A percentile compares a stretch with the other conserved stretches of the same genome.
phyloP scores from a whole-genome alignment of 1,140 invertebrate genomes.

The Cecropterus lyciades region DNA sequence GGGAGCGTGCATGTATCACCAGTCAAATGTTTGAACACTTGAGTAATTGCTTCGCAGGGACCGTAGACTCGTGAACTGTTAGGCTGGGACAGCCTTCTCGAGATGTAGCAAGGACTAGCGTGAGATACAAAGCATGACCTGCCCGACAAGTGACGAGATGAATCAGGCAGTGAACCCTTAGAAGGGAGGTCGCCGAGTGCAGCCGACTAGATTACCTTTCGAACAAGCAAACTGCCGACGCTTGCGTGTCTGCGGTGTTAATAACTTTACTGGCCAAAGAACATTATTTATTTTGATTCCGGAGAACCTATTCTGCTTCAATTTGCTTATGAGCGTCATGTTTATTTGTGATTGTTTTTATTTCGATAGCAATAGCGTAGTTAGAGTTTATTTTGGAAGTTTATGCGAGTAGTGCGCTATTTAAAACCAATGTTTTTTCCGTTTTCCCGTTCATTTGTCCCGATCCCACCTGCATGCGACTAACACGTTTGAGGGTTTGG shows the following conservation, averaged over 20 bases:
- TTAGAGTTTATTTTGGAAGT: conserved; percentile 73
- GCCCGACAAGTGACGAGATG: conserved; percentile 31
- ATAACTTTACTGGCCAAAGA: conserved; percentile 81
- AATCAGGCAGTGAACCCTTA: conserved; percentile 28
- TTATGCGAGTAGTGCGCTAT: conserved; percentile 76
- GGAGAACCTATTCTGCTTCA: conserved; percentile 84
- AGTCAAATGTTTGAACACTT: conserved; percentile 60
- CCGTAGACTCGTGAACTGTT: conserved; percentile 53
- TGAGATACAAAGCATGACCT: conserved; percentile 60
- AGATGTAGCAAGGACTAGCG: conserved; percentile 54
- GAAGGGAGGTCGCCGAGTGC: conserved; percentile 11
- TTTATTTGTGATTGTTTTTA: conserved; percentile 78
- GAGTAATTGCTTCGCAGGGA: conserved; percentile 76
- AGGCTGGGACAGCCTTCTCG: conserved; percentile 81
- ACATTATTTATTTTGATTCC: conserved; percentile 82
- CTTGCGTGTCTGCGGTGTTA: conserved; percentile 71
- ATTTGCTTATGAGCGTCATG: conserved; percentile 82
- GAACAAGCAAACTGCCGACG: conserved; percentile 51
- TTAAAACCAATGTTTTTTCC: conserved; percentile 83
- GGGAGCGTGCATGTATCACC: conserved; percentile 75
- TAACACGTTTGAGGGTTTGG: conserved; percentile 66
- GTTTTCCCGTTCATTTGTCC: conserved; percentile 68
- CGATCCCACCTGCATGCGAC: conserved; percentile 66
- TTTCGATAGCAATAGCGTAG: conserved; percentile 70
- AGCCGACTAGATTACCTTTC: conserved; percentile 29